Base-by-base conservation (phyloP, 2,113 vertebrate species). In the Lasiurus borealis region DNA sequence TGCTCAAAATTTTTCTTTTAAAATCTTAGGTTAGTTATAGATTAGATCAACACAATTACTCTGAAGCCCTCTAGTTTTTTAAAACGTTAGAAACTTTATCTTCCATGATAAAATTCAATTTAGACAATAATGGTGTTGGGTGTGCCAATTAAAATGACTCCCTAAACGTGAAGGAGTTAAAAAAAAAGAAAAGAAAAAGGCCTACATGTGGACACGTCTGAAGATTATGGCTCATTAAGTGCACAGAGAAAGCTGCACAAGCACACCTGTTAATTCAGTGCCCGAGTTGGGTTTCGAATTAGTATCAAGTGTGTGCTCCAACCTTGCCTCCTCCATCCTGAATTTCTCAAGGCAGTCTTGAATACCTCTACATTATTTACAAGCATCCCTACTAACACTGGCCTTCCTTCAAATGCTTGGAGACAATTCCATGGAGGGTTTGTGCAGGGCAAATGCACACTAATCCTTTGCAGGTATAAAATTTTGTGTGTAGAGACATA, bases 361-460 rank as follows among this genome's bases (percentile, higher is more conserved):
- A 96, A 97, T 90, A 13, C 95, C 92, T 96, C 94, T 97, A 73
- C 91, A 97, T 96, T 97, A 98, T 96, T 98, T 95, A 97, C 13
- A 23, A 97, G 81, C 75, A 96, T 80, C 95, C 89, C 76, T 5
- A 64, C 64, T 31, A 59, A 91, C 82, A 73, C 84, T 77, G 64
- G 88, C 86, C 52, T 95, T 83, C 84, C 96, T 97, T 93, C 91
- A 84, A 91, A 97, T 76, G 18, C 93, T 6, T 23, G 84, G 64
- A 72, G 59, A 83, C 68, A 87, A 62, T 34, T 27, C 85, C n/a
- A 44, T 2, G 68, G 1, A 88, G 71, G 29, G 78, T 76, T 68
- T 31, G 44, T 68, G 19, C 14, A 19, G 14, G 5, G 91, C 69
- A 94, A 3, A 44, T 0, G 3, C 73, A 93, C 31, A n/a, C 68